Base-by-base conservation (phyloP, 37 sponge, comb jelly and placozoan genomes). In the Tethya wilhelma region DNA sequence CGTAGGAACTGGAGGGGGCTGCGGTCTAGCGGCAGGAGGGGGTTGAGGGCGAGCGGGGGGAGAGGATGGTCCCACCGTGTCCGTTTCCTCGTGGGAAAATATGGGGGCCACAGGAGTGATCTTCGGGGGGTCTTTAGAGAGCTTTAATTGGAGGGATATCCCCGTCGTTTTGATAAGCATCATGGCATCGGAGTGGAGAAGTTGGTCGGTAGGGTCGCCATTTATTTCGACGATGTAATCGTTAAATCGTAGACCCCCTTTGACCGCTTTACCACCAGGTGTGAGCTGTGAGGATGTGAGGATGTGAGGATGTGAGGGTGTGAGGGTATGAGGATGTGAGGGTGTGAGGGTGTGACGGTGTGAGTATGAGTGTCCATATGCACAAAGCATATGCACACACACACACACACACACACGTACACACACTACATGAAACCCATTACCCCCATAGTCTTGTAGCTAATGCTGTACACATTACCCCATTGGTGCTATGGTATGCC, bases 141-240 rank as follows among this genome's bases (percentile, higher is more conserved):
- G 30, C 64, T 14, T 55, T 34, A 90, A 74, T 32, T 55, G 41
- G 23, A 90, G 86, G 41, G 66, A 49, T 1, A 67, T 46, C 30
- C 86, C 86, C 22, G 85, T 81, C 0, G 60, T 69, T 45, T 79
- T 92, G 76, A 92, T 84, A 38, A 74, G 30, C 65, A 69, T 64
- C 71, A 81, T 87, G 38, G 93, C 93, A 74, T 92, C 85, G 57
- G 77, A 81, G 69, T 92, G 93, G 12, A 73, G 85, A 70, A 92
- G 70, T 23, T 64, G 78, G 11, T 87, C 74, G 1, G 93, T 92
- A 0, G 64, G 20, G 32, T 63, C 67, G 0, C 85, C 89, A 75
- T 92, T 92, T 56, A 92, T 92, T 26, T 57, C 64, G 36, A 80
- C 36, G 44, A 92, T 74, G 59, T 43, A 92, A 64, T 92, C 93